phyloP scores from a whole-genome alignment of 64 coral and sea anemone species.

The Montipora capricornis region DNA sequence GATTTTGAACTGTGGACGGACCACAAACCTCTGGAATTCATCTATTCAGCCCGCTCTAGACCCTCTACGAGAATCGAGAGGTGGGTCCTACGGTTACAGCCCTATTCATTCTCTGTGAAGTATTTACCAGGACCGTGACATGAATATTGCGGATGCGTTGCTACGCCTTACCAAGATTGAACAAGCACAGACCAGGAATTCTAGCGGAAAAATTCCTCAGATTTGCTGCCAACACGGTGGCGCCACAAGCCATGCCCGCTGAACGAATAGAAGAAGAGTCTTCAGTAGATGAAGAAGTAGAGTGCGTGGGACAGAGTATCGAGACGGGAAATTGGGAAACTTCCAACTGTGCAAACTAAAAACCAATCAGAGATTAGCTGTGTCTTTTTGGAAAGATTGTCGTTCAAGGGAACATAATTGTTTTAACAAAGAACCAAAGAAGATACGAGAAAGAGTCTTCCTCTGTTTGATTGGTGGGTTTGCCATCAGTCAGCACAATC shows the following conservation, averaged over 20 bases:
- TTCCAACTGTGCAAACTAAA: background rate
- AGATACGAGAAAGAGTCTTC: background rate
- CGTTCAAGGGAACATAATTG: slow-evolving; percentile 22
- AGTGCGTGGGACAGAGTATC: slow-evolving; percentile 13
- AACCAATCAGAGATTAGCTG: slow-evolving; percentile 32
- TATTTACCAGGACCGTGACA: slow-evolving; percentile 39
- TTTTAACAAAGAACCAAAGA: background rate
- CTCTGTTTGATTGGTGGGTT: too few species aligned
- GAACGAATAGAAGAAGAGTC: slow-evolving; percentile 33
- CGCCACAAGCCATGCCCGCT: slow-evolving; percentile 8
- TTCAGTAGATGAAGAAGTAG: slow-evolving; percentile 11
- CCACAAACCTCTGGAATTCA: too few species aligned
- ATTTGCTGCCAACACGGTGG: background rate
- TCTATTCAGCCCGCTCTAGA: too few species aligned
- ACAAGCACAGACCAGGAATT: background rate
- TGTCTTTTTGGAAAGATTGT: background rate
- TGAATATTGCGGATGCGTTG: slow-evolving; percentile 8
- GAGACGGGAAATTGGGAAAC: slow-evolving; percentile 29
- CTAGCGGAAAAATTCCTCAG: slow-evolving; percentile 6
- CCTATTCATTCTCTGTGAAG: too few species aligned
- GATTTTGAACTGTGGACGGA: slow-evolving; percentile 30
- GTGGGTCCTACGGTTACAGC: too few species aligned
- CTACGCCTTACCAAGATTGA: slow-evolving; percentile 13
- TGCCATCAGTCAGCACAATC: background rate
- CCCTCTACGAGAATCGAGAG: too few species aligned